Base-by-base conservation (phyloP, 2,113 vertebrate genomes). In the Casuarius casuarius region DNA sequence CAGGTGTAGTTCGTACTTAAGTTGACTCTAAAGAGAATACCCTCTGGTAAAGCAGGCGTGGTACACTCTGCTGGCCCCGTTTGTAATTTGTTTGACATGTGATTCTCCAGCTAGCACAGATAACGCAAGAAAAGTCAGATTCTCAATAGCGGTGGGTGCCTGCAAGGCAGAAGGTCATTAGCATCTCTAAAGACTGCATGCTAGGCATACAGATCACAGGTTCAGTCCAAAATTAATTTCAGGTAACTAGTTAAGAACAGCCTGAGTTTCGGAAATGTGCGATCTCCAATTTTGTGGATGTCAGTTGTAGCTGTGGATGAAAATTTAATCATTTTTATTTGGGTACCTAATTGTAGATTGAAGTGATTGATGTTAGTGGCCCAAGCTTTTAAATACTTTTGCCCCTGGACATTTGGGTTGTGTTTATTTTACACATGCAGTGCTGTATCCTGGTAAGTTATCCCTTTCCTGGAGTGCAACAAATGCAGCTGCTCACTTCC, bases 61-160 rank as follows among this genome's bases (percentile, higher is more conserved):
- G 12, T 19, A 28, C 15, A 1, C 1, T 70, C 20, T 3, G 3
- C 12, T 2, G n/a, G 31, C 40, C 8, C 17, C 17, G 1, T 40
- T 77, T 14, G 1, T 31, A 6, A 2, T 66, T 42, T 2, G 1
- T 29, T 28, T 19, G 38, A 12, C 2, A 7, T 10, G 14, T 31
- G 1, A 0, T 52, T 54, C 40, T 62, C 31, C 12, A 14, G 38
- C 49, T 40, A 35, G 48, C 38, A 21, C 1, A 2, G 10, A 31
- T 40, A 7, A 35, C 3, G 28, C 23, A 22, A 6, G 44, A 42
- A 20, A 38, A 54, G 8, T 25, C 82, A 9, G 9, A 23, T 48
- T n/a, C 38, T 52, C 22, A 5, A 13, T 5, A 3, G 38, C 3
- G 3, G 4, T 42, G 40, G 62, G 13, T 7, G 17, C 56, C 12